Evolutionary conservation across 1,140 invertebrate genomes (phyloP).

Genomic region (Oscheius sp.): DNA sequence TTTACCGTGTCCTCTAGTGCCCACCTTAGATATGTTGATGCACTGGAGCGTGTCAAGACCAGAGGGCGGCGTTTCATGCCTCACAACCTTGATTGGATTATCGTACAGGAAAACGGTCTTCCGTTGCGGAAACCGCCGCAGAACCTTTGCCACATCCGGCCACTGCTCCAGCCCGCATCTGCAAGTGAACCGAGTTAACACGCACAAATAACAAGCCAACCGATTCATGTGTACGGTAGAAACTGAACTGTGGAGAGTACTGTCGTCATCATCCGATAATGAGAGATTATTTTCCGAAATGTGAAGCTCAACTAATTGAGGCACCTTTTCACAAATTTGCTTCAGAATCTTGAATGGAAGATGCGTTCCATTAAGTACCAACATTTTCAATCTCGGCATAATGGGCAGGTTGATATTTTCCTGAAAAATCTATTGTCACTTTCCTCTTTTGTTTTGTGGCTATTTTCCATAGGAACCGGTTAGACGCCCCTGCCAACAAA

Average conservation of each 20-base stretch:
- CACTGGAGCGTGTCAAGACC: background rate
- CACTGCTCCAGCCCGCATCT: conserved; percentile 27
- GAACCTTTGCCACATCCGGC: conserved; percentile 23
- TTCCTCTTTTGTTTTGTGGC: background rate
- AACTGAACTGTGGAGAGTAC: conserved; percentile 22
- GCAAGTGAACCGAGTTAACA: background rate
- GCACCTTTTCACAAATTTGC: conserved; percentile 15
- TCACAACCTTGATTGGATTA: conserved; percentile 34
- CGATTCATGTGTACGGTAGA: conserved; percentile 35
- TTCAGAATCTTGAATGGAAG: conserved; percentile 24
- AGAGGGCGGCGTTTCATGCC: background rate
- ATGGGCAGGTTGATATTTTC: conserved; percentile 22
- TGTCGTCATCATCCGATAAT: conserved; percentile 1
- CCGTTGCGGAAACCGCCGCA: conserved; percentile 31
- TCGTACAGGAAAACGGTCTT: conserved; percentile 36
- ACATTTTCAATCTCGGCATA: conserved; percentile 11
- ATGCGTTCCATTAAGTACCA: conserved; percentile 43
- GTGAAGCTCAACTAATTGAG: conserved; percentile 34
- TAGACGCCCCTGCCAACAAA: background rate
- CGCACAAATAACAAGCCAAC: background rate
- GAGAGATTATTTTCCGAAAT: conserved; percentile 36
- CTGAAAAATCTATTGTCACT: conserved; percentile 2
- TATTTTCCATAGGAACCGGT: background rate
- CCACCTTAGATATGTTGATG: conserved; percentile 5
- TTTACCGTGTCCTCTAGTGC: conserved; percentile 1